These are phyloP conservation scores for Antechinus stuartii DNA, from an alignment of 2,113 vertebrate species.

Conservation along the genomic window DNA sequence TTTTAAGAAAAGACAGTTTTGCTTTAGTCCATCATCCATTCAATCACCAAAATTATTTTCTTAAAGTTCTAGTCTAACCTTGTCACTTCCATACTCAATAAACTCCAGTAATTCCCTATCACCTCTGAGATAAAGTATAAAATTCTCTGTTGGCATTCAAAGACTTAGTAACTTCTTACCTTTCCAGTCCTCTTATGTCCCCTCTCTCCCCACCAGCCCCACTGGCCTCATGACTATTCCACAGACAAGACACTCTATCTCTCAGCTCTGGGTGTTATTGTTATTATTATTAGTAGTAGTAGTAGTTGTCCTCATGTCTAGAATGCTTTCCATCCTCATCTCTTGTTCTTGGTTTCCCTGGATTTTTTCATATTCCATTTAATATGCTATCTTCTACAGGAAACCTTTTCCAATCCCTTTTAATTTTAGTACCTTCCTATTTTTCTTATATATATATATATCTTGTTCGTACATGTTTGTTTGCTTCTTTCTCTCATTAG, in stretches of 20 bases:
- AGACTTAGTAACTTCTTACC: background rate
- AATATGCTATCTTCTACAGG: background rate
- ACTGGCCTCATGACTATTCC: background rate
- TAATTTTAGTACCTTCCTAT: background rate
- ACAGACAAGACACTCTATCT: background rate
- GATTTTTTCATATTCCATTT: background rate
- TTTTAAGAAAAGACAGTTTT: background rate
- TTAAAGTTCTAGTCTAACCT: background rate
- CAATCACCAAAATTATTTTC: background rate
- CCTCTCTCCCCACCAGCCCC: background rate
- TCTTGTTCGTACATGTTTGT: background rate
- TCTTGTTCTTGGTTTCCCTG: background rate
- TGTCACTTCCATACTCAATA: background rate
- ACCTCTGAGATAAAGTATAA: background rate
- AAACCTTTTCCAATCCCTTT: background rate
- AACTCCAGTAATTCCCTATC: background rate
- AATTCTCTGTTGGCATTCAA: background rate
- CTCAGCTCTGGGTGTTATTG: background rate
- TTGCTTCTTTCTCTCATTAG: background rate
- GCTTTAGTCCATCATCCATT: no score
- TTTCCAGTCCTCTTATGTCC: background rate
- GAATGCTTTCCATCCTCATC: background rate
- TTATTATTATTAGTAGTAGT: background rate
- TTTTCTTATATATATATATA: background rate
- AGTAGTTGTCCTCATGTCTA: background rate